Evolutionary conservation across 1,140 invertebrate genomes (phyloP), one percentile per base, ranked within the genome.

Genomic region (Zaprionus nigranus): DNA sequence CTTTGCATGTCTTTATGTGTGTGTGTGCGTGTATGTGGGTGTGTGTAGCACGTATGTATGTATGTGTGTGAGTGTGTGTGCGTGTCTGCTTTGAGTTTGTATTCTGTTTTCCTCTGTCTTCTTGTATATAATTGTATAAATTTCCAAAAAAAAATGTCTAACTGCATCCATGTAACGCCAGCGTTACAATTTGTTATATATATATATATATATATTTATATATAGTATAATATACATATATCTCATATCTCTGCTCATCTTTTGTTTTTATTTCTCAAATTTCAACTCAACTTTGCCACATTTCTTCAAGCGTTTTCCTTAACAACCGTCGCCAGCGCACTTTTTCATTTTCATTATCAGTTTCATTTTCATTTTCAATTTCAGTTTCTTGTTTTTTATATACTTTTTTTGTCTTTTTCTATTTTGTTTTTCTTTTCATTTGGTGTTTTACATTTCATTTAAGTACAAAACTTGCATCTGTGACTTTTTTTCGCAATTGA

Each of bases 251-350:
- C 26, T 65, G 73, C 46, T 75, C 57, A 36, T 34, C 34, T 49
- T 62, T 58, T 72, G 17, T 53, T 46, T 62, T 58, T 65, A 15
- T 22, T 9, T 59, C 67, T 49, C 38, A 65, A 24, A 24, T 65
- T 40, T 30, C 30, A 43, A 64, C 7, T 71, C 15, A 28, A 38
- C 49, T 65, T 60, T 63, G 34, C 53, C 56, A 59, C 62, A 38
- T 43, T 49, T 62, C 62, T 58, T 69, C 65, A 62, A 71, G 63
- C 51, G 36, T 74, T 61, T 57, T 75, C 58, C 58, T 66, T 68
- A 78, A 84, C 82, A 84, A 84, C 82, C 82, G 82, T 84, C 82
- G 78, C 77, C 81, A 81, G 81, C 81, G 77, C 77, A 49, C 74
- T 66, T 75, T 85, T 62, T 56, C 17, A 59, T 75, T 51, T 49